Conservation (phyloP, 2,797 vertebrate genomes). For the Vireo griseus region DNA sequence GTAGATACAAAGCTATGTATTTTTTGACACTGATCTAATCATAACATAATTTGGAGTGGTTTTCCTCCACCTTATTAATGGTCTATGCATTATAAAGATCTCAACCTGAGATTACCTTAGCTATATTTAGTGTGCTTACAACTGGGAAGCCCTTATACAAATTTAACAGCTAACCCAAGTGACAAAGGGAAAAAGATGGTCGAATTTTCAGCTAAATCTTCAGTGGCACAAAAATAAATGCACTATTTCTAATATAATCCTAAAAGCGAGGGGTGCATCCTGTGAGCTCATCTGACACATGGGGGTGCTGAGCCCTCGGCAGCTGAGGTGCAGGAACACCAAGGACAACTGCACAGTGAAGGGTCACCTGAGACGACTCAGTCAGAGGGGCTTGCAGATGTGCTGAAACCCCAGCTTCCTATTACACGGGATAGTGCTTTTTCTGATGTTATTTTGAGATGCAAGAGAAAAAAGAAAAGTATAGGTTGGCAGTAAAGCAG, state of each 20-base stretch:
- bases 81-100: neutral
- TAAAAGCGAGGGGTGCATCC: neutral
- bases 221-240: neutral
- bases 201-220: neutral
- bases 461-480: neutral
- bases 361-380: neutral
- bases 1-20: neutral
- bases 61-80: neutral
- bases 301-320: neutral
- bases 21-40: neutral
- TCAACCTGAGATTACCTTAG: neutral
- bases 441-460: neutral
- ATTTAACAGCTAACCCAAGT: neutral
- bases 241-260: neutral
- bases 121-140: neutral
- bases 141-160: neutral
- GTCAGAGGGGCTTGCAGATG: neutral
- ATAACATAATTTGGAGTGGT: neutral
- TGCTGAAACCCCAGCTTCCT: neutral
- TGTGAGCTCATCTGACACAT: rapidly evolving
- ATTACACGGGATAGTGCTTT: neutral
- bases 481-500: neutral
- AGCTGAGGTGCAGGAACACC: neutral
- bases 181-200: neutral
- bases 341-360: neutral